Evolutionary conservation across 2,888 invertebrate genomes (phyloP), one percentile per base, ranked within the genome.

Genomic region (Pherbina coryleti): DNA sequence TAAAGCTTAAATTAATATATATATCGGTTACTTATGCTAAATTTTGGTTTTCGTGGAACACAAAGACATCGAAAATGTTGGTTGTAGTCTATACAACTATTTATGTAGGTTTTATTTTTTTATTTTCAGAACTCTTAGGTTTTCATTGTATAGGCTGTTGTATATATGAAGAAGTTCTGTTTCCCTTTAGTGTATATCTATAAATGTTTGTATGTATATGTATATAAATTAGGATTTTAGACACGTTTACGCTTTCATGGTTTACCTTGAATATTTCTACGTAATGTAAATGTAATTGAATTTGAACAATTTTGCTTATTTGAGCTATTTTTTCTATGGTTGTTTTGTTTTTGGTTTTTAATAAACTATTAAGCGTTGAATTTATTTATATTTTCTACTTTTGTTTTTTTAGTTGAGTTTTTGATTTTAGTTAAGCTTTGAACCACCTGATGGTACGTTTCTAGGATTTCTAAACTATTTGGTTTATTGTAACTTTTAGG

Each of bases 221-320:
- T 70, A 51, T 49, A 57, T 55, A 34, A 19, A 53, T 67, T 51
- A 72, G 72, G 78, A 79, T 79, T 75, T 82, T 82, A 82, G 81
- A 81, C 74, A 81, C 80, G 79, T 81, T 81, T 82, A 81, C 81
- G 82, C 82, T 82, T 81, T 64, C 22, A 17, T 22, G 31, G 14
- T 62, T 70, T 76, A 31, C 55, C 49, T 69, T 75, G 44, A 67
- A 44, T 64, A 49, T 75, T 67, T 71, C 28, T 71, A 22, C 67
- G 57, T 78, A 70, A 25, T 79, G 62, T 79, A 79, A 76, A 79
- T 79, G 44, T 76, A 73, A 66, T 71, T 77, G 62, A n/a, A 64
- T 74, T 75, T 64, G 57, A 64, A 64, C 11, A 25, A 4, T 44
- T 60, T 60, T 67, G 11, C 51, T 55, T 76, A 49, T 78, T 28